Conservation (phyloP, 2,797 vertebrate species). For the Balearica regulorum region DNA sequence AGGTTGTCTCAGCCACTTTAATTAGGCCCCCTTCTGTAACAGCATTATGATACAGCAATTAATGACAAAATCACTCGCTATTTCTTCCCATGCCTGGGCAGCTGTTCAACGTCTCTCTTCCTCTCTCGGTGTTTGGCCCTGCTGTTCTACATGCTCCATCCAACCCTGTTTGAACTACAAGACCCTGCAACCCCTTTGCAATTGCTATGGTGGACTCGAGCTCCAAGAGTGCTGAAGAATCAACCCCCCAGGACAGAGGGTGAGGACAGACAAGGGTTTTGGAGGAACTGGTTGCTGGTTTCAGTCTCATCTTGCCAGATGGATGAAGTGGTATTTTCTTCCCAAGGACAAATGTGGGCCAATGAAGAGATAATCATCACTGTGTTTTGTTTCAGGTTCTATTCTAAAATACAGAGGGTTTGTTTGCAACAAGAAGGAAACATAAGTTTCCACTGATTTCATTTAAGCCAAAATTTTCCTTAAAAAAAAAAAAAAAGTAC, state of each 20-base stretch:
- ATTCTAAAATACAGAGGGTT: neutral
- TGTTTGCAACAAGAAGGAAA: neutral
- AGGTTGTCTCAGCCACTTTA: neutral
- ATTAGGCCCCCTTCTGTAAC: neutral
- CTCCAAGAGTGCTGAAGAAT: neutral
- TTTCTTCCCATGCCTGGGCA: neutral
- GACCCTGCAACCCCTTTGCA: neutral
- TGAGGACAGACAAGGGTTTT: neutral
- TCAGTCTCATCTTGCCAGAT: neutral
- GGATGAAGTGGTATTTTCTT: neutral
- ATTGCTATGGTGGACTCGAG: rapidly evolving
- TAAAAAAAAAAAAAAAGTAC: neutral
- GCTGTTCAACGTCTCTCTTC: neutral
- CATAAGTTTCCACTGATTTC: rapidly evolving
- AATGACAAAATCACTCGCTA: neutral
- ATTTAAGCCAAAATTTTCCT: neutral
- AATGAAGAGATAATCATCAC: neutral
- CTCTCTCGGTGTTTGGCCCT: neutral
- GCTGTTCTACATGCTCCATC: neutral
- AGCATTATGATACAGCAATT: neutral
- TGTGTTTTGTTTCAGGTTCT: neutral
- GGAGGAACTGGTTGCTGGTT: neutral
- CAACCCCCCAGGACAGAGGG: neutral
- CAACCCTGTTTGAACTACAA: neutral
- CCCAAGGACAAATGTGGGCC: neutral